phyloP scores from a whole-genome alignment of 2,888 invertebrate genomes.

The Sphaerophoria rueppellii region DNA sequence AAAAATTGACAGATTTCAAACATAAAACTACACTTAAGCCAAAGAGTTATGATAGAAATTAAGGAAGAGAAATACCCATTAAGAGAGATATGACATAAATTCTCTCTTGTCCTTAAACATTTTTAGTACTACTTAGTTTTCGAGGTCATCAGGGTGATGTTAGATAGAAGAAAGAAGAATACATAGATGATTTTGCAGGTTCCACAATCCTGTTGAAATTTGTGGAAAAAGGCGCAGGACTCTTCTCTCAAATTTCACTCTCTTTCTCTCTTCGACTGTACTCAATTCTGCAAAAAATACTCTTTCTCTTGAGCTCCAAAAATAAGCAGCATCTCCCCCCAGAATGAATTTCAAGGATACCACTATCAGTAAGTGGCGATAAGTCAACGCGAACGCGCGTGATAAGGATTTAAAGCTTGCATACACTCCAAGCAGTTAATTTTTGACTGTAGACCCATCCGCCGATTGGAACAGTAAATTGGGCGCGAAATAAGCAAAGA shows the following conservation, averaged over 20 bases:
- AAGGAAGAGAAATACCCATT: conserved; percentile 8
- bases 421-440: conserved; percentile 13
- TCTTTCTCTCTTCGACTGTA: conserved; percentile 45
- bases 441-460: background rate
- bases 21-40: conserved; percentile 2
- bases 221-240: conserved; percentile 45
- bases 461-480: conserved; percentile 44
- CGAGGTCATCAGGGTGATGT: background rate
- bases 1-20: conserved; percentile 6
- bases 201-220: conserved; percentile 43
- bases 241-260: conserved; percentile 24
- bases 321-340: conserved; percentile 59
- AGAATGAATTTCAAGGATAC: conserved; percentile 68
- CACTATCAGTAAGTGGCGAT: conserved; percentile 71
- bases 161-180: conserved; percentile 8
- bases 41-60: background rate
- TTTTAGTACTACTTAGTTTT: no score
- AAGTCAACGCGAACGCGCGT: conserved; percentile 69
- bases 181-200: conserved; percentile 34
- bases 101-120: conserved; percentile 18
- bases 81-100: conserved; percentile 28
- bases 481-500: conserved; percentile 58
- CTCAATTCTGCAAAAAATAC: conserved; percentile 51
- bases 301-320: conserved; percentile 34
- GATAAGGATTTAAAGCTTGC: conserved; percentile 29